phyloP scores from a whole-genome alignment of 2,113 vertebrate genomes.

The Trogon surrucura region DNA sequence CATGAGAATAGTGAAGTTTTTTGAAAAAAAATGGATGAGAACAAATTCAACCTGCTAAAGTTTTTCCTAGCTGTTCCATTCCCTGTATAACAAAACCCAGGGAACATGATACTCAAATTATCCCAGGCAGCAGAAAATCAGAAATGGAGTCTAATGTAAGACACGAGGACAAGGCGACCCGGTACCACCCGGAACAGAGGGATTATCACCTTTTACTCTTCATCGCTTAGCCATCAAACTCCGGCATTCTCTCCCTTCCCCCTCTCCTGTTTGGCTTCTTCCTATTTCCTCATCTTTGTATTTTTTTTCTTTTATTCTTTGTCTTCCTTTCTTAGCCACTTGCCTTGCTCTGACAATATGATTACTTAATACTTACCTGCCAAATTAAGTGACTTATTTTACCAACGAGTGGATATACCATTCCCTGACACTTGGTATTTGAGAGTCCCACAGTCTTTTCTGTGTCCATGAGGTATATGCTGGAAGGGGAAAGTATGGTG shows the following conservation, averaged over 20 bases:
- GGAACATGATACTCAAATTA: background rate
- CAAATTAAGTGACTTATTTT: conserved; percentile 86
- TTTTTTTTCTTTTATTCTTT: conserved; percentile 64
- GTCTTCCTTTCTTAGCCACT: conserved; percentile 74
- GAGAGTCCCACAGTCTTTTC: conserved; percentile 69
- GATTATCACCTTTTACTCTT: background rate
- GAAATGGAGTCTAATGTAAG: background rate
- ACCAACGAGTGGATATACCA: conserved; percentile 77
- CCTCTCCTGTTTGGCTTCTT: conserved; percentile 36
- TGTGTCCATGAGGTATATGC: conserved; percentile 48
- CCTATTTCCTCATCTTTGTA: conserved; percentile 46
- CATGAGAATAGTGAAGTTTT: background rate
- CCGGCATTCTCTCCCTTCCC: background rate
- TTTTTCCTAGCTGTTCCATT: background rate
- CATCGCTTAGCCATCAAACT: background rate
- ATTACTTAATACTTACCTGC: conserved; percentile 83
- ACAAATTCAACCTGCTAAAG: background rate
- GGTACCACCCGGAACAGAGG: background rate
- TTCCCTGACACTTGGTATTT: conserved; percentile 73
- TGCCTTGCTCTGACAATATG: conserved; percentile 76
- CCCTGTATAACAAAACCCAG: background rate
- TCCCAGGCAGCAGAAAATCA: background rate
- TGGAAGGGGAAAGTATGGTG: conserved; percentile 27
- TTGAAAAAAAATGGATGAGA: background rate
- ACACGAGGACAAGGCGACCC: accelerated